Percentiles rank a stretch among this genome's conserved stretches.
Evolutionary conservation across 2,113 vertebrate genomes (phyloP).

Genomic region (Poeciliopsis occidentalis): DNA sequence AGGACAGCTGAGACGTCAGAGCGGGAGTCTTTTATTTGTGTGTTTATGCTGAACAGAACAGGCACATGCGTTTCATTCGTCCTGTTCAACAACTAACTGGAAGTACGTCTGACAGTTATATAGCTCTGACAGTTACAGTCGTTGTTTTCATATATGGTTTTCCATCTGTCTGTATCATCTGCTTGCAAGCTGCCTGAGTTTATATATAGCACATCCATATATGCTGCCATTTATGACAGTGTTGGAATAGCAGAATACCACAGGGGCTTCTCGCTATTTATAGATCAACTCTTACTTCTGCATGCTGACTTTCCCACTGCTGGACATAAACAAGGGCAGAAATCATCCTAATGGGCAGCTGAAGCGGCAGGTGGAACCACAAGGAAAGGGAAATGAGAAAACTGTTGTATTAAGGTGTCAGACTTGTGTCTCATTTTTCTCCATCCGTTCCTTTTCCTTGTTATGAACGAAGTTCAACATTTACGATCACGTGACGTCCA

Average conservation of each 20-base stretch:
- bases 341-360: slow-evolving; percentile 1
- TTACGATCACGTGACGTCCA: not conserved
- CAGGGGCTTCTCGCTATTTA: not conserved
- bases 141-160: not conserved
- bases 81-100: not conserved
- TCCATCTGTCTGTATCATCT: slow-evolving; percentile 9
- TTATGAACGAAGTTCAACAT: not conserved
- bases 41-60: slow-evolving; percentile 7
- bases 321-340: slow-evolving; percentile 4
- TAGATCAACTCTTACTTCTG: not conserved
- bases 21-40: not conserved
- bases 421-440: not conserved
- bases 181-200: slow-evolving; percentile 3
- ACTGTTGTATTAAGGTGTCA: not conserved
- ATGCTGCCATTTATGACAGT: not conserved
- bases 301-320: not conserved
- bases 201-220: slow-evolving; percentile 9
- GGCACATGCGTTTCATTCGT: not conserved
- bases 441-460: not conserved
- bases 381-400: not conserved
- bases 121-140: slow-evolving; percentile 2
- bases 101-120: not conserved
- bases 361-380: not conserved
- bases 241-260: not conserved
- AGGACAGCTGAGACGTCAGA: not conserved